Evolutionary conservation across 2,113 vertebrate species (phyloP).

Genomic region (Psilopogon haemacephalus): DNA sequence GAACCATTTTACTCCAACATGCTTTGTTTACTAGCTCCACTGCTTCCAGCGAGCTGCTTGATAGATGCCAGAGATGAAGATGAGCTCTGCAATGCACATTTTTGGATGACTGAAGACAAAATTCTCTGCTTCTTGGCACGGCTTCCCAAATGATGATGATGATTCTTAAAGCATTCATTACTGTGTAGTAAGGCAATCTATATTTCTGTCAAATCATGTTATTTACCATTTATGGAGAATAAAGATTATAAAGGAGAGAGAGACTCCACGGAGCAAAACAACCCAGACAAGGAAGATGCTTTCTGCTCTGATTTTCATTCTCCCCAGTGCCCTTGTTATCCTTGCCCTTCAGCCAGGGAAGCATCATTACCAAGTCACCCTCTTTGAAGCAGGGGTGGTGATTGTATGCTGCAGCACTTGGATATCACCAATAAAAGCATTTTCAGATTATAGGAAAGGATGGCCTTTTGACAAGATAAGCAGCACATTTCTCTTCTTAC

Average conservation of each 20-base stretch:
- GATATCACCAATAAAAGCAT: neutral
- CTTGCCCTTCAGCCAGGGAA: neutral
- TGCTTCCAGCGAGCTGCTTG: slow-evolving; percentile 31
- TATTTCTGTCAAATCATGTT: slow-evolving; percentile 53
- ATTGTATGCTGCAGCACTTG: neutral
- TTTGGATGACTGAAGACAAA: slow-evolving; percentile 40
- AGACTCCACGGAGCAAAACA: neutral
- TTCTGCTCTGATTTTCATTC: slow-evolving; percentile 14
- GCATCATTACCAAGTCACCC: neutral
- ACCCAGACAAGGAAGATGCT: neutral
- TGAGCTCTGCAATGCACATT: neutral
- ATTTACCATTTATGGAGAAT: slow-evolving; percentile 57
- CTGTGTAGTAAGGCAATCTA: slow-evolving; percentile 19
- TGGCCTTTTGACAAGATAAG: neutral
- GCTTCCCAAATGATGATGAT: slow-evolving; percentile 40
- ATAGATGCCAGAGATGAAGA: slow-evolving; percentile 44
- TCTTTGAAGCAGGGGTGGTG: neutral
- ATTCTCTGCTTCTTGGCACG: slow-evolving; percentile 8
- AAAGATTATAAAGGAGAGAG: slow-evolving; percentile 31
- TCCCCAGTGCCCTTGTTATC: slow-evolving; percentile 11
- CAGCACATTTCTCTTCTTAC: neutral
- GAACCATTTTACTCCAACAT: slow-evolving; percentile 20
- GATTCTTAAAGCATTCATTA: slow-evolving; percentile 47
- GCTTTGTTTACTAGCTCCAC: slow-evolving; percentile 45
- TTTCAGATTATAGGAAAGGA: neutral